Percentiles rank a stretch among this genome's conserved stretches.
phyloP scores from a whole-genome alignment of 2,797 vertebrate genomes.

The Enteromius thamalakanensis region DNA sequence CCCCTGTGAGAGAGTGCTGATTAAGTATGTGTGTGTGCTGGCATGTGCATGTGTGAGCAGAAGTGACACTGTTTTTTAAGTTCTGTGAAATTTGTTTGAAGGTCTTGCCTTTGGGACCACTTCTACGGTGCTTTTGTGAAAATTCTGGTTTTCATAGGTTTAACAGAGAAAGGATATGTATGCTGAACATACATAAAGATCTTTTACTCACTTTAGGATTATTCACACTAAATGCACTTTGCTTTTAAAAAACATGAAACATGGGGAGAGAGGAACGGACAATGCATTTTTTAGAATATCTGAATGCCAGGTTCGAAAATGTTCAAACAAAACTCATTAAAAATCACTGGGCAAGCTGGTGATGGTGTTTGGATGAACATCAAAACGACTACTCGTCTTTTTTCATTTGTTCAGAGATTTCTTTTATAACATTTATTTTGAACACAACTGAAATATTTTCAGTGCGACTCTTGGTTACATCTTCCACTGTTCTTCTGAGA shows the following conservation, averaged over 20 bases:
- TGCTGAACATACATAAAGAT: background rate
- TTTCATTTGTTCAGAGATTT: background rate
- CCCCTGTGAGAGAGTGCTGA: conserved; percentile 15
- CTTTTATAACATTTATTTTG: background rate
- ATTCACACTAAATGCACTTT: background rate
- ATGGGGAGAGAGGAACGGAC: background rate
- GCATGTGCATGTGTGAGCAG: background rate
- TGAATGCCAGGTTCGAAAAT: background rate
- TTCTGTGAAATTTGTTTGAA: conserved; percentile 4
- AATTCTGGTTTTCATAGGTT: background rate
- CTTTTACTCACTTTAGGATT: background rate
- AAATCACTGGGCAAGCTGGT: background rate
- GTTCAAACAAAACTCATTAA: background rate
- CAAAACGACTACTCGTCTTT: background rate
- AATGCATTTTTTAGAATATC: background rate
- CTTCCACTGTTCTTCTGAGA: background rate
- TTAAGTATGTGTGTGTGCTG: conserved; percentile 5
- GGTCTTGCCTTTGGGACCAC: conserved; percentile 4
- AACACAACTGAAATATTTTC: background rate
- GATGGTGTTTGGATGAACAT: background rate
- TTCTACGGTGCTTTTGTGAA: background rate
- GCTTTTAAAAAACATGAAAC: background rate
- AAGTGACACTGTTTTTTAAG: conserved; percentile 27
- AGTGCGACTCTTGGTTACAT: background rate
- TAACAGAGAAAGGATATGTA: background rate